Percentiles rank a stretch among this genome's conserved stretches.
Evolutionary conservation across 1,140 invertebrate species (phyloP).

Genomic region (Popillia japonica): DNA sequence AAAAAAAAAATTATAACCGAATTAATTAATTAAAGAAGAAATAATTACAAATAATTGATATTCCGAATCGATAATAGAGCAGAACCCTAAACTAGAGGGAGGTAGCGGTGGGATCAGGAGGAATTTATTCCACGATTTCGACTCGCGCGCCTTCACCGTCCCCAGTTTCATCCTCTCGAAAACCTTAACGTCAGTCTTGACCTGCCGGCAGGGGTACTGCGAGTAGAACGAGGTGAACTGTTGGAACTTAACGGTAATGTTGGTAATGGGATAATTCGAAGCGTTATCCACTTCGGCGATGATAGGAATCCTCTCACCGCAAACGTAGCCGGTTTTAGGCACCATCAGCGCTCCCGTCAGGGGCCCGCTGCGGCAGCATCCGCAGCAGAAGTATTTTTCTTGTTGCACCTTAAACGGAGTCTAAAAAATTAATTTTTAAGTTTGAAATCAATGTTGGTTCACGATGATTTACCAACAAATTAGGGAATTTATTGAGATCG

Average conservation of each 20-base stretch:
- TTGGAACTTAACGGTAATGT: constrained; percentile 63
- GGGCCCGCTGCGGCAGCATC: constrained; percentile 73
- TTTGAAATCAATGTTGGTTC: neutral
- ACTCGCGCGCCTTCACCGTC: neutral
- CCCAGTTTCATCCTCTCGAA: neutral
- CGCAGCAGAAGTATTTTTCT: constrained; percentile 76
- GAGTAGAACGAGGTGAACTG: neutral
- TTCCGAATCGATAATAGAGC: neutral
- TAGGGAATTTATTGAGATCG: constrained; percentile 80
- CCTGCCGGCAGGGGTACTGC: too few species aligned
- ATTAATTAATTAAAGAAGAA: neutral
- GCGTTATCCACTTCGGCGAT: constrained; percentile 74
- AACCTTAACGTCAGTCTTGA: neutral
- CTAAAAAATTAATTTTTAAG: neutral
- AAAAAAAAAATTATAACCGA: neutral
- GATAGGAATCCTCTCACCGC: constrained; percentile 73
- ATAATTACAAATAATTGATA: neutral
- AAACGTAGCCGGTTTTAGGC: constrained; percentile 73
- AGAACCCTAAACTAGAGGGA: neutral
- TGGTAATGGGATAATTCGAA: constrained; percentile 58
- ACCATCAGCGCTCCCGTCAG: constrained; percentile 68
- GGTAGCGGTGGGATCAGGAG: neutral
- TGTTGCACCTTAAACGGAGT: constrained; percentile 67
- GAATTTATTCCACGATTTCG: neutral
- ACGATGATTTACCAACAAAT: constrained; percentile 61